phyloP scores from a whole-genome alignment of 2,113 vertebrate species.

The Gymnocephalus cernua region DNA sequence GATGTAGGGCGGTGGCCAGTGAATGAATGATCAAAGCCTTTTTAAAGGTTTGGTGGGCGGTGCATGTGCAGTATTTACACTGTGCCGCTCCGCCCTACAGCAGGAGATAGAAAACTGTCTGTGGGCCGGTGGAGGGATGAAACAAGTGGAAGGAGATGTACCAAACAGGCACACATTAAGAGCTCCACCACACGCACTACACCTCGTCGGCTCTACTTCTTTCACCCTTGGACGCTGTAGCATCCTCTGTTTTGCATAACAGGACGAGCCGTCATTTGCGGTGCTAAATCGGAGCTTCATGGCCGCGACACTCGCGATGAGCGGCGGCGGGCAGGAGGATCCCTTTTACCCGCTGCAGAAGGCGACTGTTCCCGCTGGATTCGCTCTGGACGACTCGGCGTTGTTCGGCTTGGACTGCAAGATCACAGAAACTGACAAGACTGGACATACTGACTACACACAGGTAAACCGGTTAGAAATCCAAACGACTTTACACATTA shows the following conservation, averaged over 20 bases:
- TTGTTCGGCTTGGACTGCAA: conserved; percentile 86
- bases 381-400: conserved; percentile 83
- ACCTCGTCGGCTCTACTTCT: conserved; percentile 35
- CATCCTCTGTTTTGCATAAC: conserved; percentile 45
- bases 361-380: conserved; percentile 83
- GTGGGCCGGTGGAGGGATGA: conserved; percentile 73
- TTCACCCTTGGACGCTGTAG: conserved; percentile 13
- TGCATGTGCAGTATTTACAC: conserved; percentile 73
- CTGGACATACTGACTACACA: conserved; percentile 76
- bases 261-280: conserved; percentile 34
- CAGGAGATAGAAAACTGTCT: conserved; percentile 73
- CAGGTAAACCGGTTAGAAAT: conserved; percentile 73
- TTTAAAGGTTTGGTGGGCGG: conserved; percentile 68
- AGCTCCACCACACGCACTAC: conserved; percentile 42
- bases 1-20: conserved; percentile 80
- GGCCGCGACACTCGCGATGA: conserved; percentile 91
- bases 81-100: conserved; percentile 71
- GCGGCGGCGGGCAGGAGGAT: conserved; percentile 89
- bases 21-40: conserved; percentile 79
- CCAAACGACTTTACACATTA: conserved; percentile 16
- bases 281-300: conserved; percentile 77
- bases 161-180: conserved; percentile 56
- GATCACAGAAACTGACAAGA: conserved; percentile 74
- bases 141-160: conserved; percentile 80
- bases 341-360: conserved; percentile 92